Conservation (phyloP, 2,113 vertebrate genomes). For the Sminthopsis crassicaudata region DNA sequence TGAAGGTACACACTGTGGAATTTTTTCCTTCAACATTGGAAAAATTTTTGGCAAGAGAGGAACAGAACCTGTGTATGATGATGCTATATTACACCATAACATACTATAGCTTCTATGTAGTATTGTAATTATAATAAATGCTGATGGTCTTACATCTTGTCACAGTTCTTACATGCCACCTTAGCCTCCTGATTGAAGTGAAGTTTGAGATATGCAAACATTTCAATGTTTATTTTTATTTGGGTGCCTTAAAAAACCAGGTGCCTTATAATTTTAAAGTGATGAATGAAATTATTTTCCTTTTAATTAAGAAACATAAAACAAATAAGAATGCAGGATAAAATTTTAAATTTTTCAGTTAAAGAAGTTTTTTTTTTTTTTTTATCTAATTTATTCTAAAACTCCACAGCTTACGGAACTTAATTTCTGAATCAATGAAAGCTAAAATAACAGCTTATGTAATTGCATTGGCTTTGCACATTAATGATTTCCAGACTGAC, state of each 20-base stretch:
- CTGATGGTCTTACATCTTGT: too few species aligned
- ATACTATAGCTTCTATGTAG: not conserved
- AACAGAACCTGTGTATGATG: not conserved
- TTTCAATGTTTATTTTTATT: not conserved
- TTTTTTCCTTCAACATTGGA: not conserved
- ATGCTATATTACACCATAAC: not conserved
- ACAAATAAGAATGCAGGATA: not conserved
- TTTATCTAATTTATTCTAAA: constrained; percentile 35
- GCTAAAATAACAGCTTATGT: constrained; percentile 83
- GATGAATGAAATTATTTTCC: not conserved
- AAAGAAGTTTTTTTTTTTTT: constrained; percentile 15
- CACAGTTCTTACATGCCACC: not conserved
- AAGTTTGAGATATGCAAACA: not conserved
- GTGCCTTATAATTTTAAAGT: not conserved
- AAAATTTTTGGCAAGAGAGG: not conserved
- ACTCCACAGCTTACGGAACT: constrained; percentile 82
- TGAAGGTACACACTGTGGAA: not conserved
- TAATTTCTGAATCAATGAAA: constrained; percentile 86
- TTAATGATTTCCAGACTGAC: constrained; percentile 84
- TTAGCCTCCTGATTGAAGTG: not conserved
- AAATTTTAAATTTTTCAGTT: constrained; percentile 11
- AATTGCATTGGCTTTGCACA: constrained; percentile 85
- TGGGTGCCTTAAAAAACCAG: not conserved
- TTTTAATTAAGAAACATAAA: not conserved
- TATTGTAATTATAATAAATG: not conserved